phyloP scores from a whole-genome alignment of 2,113 vertebrate genomes.

The Psittacula cyanocephala region DNA sequence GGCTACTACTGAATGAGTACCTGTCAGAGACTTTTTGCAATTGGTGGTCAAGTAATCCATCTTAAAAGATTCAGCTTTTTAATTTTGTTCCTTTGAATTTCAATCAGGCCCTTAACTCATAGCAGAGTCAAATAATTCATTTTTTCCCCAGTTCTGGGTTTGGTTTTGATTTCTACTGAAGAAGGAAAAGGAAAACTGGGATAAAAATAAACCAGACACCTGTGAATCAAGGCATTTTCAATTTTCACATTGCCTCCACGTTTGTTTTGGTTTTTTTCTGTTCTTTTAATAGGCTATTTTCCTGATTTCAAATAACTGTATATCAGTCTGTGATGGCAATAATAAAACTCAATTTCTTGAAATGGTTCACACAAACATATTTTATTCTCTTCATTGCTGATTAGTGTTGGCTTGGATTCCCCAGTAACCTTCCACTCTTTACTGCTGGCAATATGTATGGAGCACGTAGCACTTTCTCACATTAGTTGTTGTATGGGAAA shows the following conservation, averaged over 20 bases:
- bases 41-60: not conserved
- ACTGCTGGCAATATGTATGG: not conserved
- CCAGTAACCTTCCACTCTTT: not conserved
- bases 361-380: not conserved
- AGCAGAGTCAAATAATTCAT: not conserved
- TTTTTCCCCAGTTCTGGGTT: not conserved
- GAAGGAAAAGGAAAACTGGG: not conserved
- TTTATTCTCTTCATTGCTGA: not conserved
- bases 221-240: not conserved
- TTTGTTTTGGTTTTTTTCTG: not conserved
- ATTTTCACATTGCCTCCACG: not conserved
- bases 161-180: not conserved
- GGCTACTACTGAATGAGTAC: not conserved
- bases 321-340: not conserved
- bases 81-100: not conserved
- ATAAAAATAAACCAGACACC: not conserved
- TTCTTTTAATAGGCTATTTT: not conserved
- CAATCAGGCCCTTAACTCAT: not conserved
- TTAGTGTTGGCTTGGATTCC: not conserved
- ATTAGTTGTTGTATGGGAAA: not conserved
- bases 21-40: not conserved
- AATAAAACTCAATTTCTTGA: not conserved
- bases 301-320: not conserved
- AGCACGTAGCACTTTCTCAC: not conserved
- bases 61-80: not conserved